phyloP scores from a whole-genome alignment of 1,140 invertebrate species.

The Bombus consobrinus region DNA sequence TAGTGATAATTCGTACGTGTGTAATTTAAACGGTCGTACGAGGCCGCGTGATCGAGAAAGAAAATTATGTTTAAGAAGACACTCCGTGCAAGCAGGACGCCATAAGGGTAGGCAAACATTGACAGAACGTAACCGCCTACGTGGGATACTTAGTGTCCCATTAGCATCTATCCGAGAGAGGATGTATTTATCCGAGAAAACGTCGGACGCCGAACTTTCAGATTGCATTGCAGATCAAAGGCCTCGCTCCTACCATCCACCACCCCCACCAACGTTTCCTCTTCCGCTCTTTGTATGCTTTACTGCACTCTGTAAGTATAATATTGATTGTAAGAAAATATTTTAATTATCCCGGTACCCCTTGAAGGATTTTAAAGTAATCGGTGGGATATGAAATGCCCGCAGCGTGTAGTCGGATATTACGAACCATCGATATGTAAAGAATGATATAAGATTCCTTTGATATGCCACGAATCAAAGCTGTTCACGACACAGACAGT shows the following conservation, averaged over 20 bases:
- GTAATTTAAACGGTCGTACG: constrained; percentile 8
- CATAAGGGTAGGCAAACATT: constrained; percentile 68
- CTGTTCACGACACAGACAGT: not conserved
- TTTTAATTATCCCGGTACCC: constrained; percentile 31
- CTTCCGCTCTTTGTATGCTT: not conserved
- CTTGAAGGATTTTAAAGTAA: not conserved
- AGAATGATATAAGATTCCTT: constrained; percentile 42
- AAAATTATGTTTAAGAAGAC: constrained; percentile 51
- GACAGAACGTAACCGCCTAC: constrained; percentile 64
- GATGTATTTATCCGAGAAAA: constrained; percentile 52
- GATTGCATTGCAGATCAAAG: constrained; percentile 41
- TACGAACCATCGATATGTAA: constrained; percentile 8
- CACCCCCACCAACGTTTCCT: not conserved
- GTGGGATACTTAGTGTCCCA: constrained; percentile 62
- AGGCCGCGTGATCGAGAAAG: not conserved
- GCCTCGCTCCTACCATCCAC: not conserved
- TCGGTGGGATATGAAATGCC: not conserved
- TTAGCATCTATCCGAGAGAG: constrained; percentile 58
- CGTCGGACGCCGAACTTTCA: constrained; percentile 36
- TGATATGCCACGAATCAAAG: not conserved
- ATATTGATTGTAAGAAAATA: constrained; percentile 50
- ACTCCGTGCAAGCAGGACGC: constrained; percentile 42
- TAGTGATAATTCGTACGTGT: not conserved
- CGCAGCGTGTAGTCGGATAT: not conserved
- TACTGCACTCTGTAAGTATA: constrained; percentile 13